Evolutionary conservation across 2,113 vertebrate species (phyloP), one percentile per base, ranked within the genome.

Genomic region (Otus sunia): DNA sequence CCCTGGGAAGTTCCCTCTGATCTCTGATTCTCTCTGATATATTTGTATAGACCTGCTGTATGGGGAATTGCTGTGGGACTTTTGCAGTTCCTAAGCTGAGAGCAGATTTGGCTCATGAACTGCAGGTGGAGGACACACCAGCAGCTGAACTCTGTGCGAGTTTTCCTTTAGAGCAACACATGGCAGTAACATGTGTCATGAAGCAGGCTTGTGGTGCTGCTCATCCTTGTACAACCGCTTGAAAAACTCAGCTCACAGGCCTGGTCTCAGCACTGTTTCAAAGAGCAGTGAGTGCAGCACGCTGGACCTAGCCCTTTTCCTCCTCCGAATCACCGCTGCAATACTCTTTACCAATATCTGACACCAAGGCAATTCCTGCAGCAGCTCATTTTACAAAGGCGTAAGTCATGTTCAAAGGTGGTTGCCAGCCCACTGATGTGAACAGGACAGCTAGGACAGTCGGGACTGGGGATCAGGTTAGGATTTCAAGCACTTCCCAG

Each of bases 21-120:
- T 55, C 52, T 72, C 66, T 50, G 41, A 47, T 80, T 83, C 25
- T 60, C 49, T 69, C 75, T 8, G 32, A 74, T 27, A 8, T 14
- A 8, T 69, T 58, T 62, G 36, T 27, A 11, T 41, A 72, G n/a
- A 43, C 36, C 36, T 69, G 71, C 50, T 66, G 11, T n/a, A 39
- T 2, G 3, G 30, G 41, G 29, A 73, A 41, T 36, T 84, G 45
- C 20, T 0, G 0, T 1, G 3, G 73, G 55, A 78, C 47, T 90
- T 71, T 3, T 59, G 32, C 64, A 62, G 7, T 45, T 78, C 69
- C 56, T 91, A 23, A 77, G 47, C 3, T 3, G 30, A 78, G 36
- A 74, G 29, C 9, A 21, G 73, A 10, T 84, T 50, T 87, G 37
- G 20, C 32, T 88, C 18, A 20, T 27, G 55, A 64, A 16, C 20